Conservation (phyloP, 2,888 invertebrate species). For the Hoplodrina ambigua region DNA sequence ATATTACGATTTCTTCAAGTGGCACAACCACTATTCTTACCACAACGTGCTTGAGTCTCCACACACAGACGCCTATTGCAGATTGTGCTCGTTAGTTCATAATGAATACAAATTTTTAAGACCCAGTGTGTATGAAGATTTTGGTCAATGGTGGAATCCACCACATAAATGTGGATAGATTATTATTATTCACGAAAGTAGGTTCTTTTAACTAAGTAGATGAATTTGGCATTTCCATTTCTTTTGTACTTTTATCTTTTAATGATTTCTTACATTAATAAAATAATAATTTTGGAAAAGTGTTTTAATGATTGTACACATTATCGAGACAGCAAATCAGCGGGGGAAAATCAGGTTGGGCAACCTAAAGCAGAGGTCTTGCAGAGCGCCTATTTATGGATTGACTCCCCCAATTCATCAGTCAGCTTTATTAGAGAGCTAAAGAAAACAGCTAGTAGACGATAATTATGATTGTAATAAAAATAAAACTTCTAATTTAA, state of each 20-base stretch:
- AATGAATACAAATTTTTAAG: slow-evolving; percentile 17
- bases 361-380: too few species aligned
- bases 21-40: slow-evolving; percentile 72
- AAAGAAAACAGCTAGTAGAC: too few species aligned
- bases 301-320: background rate
- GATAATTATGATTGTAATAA: too few species aligned
- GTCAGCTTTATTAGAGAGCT: too few species aligned
- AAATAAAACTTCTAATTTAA: too few species aligned
- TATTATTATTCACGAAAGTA: background rate
- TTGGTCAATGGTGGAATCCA: slow-evolving; percentile 66
- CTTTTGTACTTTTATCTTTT: background rate
- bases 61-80: slow-evolving; percentile 61
- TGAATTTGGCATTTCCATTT: background rate
- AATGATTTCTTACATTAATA: background rate
- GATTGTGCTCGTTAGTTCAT: slow-evolving; percentile 55
- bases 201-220: background rate
- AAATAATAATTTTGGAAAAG: background rate
- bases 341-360: too few species aligned
- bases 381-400: too few species aligned
- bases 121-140: slow-evolving; percentile 47
- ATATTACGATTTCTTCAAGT: slow-evolving; percentile 69
- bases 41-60: slow-evolving; percentile 52
- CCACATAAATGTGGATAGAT: slow-evolving; percentile 6
- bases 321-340: too few species aligned
- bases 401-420: too few species aligned